Conservation (phyloP, 2,113 vertebrate genomes). For the Urocynchramus pylzowi region DNA sequence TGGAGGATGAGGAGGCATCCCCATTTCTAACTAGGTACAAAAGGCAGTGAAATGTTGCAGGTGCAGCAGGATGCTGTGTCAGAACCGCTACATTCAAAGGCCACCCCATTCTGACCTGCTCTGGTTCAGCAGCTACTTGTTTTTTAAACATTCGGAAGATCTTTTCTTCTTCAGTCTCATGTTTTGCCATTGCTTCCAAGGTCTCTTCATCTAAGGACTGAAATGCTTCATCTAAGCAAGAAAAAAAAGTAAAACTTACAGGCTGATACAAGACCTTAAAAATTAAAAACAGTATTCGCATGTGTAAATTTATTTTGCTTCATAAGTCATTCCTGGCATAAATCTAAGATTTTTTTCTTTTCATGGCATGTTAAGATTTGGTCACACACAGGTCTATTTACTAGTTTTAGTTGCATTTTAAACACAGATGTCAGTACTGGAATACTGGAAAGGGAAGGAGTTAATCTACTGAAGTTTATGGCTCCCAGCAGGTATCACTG, state of each 20-base stretch:
- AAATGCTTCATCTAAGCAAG: constrained; percentile 40
- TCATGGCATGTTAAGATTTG: not conserved
- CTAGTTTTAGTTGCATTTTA: not conserved
- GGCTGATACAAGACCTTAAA: not conserved
- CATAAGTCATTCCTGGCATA: not conserved
- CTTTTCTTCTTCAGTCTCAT: constrained; percentile 85
- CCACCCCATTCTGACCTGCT: constrained; percentile 78
- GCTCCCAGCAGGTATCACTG: not conserved
- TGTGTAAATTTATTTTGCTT: not conserved
- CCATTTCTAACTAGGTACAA: not conserved
- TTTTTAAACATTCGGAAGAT: constrained; percentile 86
- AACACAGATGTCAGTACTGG: not conserved
- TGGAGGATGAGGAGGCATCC: not conserved
- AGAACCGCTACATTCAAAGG: not conserved
- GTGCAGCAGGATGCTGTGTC: not conserved
- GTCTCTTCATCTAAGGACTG: constrained; percentile 75
- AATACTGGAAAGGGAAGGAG: not conserved
- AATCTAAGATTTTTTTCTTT: not conserved
- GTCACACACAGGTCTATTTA: not conserved
- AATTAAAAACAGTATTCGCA: not conserved
- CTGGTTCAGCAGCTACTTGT: constrained; percentile 80
- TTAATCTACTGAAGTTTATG: not conserved
- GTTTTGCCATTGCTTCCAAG: constrained; percentile 87
- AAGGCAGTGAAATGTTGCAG: not conserved
- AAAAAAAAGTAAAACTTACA: not conserved